Percentiles rank a stretch among this genome's conserved stretches.
These are phyloP conservation scores for Prochilodus magdalenae DNA, from an alignment of 2,113 vertebrate genomes.

Conservation along the genomic window DNA sequence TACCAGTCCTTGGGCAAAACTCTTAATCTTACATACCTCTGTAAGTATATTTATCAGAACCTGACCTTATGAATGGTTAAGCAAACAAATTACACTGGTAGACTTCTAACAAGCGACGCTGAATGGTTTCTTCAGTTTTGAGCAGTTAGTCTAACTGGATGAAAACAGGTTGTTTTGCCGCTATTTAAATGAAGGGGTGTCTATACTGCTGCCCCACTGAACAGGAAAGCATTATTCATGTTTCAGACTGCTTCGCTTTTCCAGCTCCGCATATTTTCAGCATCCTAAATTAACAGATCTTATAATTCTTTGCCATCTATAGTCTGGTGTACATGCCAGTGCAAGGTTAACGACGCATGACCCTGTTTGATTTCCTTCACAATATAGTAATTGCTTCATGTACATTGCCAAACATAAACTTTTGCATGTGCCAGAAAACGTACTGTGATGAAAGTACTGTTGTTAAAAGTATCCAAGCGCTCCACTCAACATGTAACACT, in stretches of 20 bases:
- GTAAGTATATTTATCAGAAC: background rate
- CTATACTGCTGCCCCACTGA: background rate
- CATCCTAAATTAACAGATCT: background rate
- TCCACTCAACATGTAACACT: background rate
- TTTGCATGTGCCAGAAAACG: background rate
- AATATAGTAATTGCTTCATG: constrained; percentile 14
- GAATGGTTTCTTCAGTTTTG: background rate
- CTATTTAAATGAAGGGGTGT: background rate
- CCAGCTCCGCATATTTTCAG: background rate
- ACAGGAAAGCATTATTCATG: background rate
- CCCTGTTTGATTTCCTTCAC: background rate
- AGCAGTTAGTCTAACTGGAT: background rate
- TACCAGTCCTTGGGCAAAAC: too few species aligned
- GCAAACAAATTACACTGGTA: background rate
- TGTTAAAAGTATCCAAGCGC: background rate
- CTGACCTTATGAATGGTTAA: background rate
- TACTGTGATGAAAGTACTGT: background rate
- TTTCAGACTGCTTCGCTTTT: background rate
- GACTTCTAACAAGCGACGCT: background rate
- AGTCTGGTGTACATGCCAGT: background rate
- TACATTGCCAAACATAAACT: background rate
- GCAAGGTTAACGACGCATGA: background rate
- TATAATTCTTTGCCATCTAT: background rate
- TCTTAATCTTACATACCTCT: too few species aligned
- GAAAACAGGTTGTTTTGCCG: background rate